These are phyloP conservation scores for Diabrotica balteata DNA, from an alignment of 2,888 invertebrate species.

Conservation along the genomic window DNA sequence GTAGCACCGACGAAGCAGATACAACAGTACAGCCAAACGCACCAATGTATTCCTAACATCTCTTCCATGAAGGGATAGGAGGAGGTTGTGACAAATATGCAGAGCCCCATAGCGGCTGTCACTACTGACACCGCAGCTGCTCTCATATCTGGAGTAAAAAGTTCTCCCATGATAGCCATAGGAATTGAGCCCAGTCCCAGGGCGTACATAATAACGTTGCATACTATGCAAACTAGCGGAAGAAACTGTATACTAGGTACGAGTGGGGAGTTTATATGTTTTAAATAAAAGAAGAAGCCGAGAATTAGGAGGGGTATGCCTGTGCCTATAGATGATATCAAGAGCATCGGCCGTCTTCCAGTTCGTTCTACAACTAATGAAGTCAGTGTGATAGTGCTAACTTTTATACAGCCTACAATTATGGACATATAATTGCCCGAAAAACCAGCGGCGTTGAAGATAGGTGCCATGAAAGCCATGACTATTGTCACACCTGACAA, in stretches of 20 bases:
- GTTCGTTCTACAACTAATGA: constrained; percentile 77
- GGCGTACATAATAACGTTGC: constrained; percentile 19
- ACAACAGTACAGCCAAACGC: constrained; percentile 15
- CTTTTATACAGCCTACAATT: constrained; percentile 79
- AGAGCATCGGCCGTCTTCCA: constrained; percentile 73
- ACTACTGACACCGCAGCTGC: constrained; percentile 9
- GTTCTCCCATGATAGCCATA: constrained; percentile 18
- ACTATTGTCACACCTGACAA: constrained; percentile 27
- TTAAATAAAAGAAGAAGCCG: constrained; percentile 67
- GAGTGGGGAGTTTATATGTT: background rate
- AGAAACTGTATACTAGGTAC: constrained; percentile 8
- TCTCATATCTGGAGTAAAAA: constrained; percentile 9
- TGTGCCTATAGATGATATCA: constrained; percentile 72
- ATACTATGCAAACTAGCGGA: constrained; percentile 14
- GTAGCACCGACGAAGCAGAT: constrained; percentile 13
- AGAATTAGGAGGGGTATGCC: constrained; percentile 66
- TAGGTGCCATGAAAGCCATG: constrained; percentile 29
- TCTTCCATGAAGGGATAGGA: constrained; percentile 18
- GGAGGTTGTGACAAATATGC: constrained; percentile 17
- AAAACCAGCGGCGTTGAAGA: constrained; percentile 28
- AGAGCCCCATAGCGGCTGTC: constrained; percentile 9
- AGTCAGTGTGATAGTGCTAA: constrained; percentile 71
- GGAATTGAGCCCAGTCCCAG: constrained; percentile 17
- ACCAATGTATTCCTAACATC: constrained; percentile 18
- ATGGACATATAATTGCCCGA: constrained; percentile 71